phyloP scores from a whole-genome alignment of 2,888 invertebrate genomes.

The Melieria picta region DNA sequence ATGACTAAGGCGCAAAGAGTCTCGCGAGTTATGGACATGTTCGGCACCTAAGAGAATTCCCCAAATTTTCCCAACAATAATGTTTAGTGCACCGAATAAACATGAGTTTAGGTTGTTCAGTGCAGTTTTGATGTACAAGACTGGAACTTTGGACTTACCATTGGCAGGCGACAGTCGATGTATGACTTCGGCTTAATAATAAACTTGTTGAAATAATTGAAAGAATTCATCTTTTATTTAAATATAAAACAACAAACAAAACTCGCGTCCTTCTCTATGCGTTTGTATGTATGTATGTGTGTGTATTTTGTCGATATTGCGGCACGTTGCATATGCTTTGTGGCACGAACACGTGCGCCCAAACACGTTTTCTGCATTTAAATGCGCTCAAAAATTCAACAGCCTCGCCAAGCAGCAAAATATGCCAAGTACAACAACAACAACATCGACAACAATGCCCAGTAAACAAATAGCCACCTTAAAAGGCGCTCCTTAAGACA shows the following conservation, averaged over 20 bases:
- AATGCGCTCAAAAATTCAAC: neutral
- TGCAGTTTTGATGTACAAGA: no score
- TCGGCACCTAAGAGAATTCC: neutral
- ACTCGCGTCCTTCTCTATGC: no score
- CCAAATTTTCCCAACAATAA: no score
- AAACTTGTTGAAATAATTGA: neutral
- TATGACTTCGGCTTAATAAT: no score
- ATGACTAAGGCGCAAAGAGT: neutral
- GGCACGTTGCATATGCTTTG: neutral
- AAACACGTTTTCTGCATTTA: slow-evolving; percentile 8
- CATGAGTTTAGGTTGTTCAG: neutral
- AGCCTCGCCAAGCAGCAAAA: neutral
- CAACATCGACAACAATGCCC: no score
- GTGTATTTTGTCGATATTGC: neutral
- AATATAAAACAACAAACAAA: no score
- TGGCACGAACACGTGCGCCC: neutral
- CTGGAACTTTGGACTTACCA: no score
- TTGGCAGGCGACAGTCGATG: no score
- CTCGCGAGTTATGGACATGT: neutral
- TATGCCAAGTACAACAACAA: no score
- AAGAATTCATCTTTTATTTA: neutral
- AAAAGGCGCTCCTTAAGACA: slow-evolving; percentile 11
- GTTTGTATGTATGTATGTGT: no score
- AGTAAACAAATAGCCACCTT: neutral
- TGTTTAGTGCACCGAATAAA: neutral